Conservation (phyloP, 2,113 vertebrate species). For the Macquaria ambigua region DNA sequence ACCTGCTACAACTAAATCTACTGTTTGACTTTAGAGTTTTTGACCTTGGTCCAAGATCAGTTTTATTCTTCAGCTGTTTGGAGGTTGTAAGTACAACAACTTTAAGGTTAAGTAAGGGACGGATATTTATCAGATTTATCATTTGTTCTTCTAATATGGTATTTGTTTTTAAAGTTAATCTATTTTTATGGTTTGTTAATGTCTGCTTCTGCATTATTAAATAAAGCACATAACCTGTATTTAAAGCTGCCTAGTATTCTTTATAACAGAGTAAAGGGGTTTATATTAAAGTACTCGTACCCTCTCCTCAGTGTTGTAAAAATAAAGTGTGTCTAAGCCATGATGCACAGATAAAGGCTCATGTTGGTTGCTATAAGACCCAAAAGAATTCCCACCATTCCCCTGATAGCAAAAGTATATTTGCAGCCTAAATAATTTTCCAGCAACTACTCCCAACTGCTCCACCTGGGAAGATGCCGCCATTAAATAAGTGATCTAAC, state of each 20-base stretch:
- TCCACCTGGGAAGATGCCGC: background rate
- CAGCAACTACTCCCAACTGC: background rate
- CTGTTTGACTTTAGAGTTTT: background rate
- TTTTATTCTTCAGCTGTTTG: background rate
- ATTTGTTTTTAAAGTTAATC: background rate
- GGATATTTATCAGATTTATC: background rate
- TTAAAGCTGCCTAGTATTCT: background rate
- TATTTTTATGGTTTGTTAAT: background rate
- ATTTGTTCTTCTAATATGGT: background rate
- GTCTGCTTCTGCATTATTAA: constrained; percentile 7
- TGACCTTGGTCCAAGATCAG: background rate
- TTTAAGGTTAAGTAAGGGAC: background rate
- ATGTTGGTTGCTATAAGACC: background rate
- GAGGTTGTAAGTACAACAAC: background rate
- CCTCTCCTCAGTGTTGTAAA: background rate
- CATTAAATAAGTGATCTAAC: background rate
- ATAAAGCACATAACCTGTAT: background rate
- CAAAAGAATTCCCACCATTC: background rate
- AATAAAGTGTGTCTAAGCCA: background rate
- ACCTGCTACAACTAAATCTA: background rate
- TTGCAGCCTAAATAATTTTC: background rate
- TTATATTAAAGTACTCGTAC: background rate
- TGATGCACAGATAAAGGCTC: background rate
- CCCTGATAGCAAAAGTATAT: background rate
- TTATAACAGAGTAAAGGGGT: background rate